Evolutionary conservation across 2,797 vertebrate species (phyloP).

Genomic region (Triplophysa yarkandensis): DNA sequence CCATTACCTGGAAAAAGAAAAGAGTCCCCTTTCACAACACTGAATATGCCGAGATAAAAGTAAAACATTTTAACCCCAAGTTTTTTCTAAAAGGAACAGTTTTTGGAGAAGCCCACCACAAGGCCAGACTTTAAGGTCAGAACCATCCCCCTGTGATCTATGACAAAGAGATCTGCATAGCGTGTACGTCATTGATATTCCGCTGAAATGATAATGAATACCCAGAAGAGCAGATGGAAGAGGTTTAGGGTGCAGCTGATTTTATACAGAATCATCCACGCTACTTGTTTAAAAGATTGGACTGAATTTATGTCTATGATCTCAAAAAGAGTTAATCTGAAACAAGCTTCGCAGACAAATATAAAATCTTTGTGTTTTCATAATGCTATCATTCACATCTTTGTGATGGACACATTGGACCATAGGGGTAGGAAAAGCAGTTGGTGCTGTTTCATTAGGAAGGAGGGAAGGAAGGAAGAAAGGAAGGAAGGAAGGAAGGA

Average conservation of each 20-base stretch:
- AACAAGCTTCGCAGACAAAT: background rate
- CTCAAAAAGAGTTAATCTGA: too few relatives aligned
- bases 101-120: background rate
- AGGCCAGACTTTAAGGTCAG: slow-evolving; percentile 14
- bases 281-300: background rate
- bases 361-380: background rate
- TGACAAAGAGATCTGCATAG: slow-evolving; percentile 51
- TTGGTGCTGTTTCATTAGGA: too few relatives aligned
- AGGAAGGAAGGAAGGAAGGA: too few relatives aligned
- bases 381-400: too few relatives aligned
- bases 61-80: slow-evolving; percentile 25
- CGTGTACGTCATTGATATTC: slow-evolving; percentile 41
- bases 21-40: slow-evolving; percentile 45
- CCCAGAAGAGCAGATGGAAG: background rate
- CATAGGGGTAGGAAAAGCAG: too few relatives aligned
- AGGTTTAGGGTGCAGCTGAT: background rate
- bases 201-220: slow-evolving; percentile 3
- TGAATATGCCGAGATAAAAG: slow-evolving; percentile 46
- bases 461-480: too few relatives aligned
- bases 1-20: slow-evolving; percentile 57
- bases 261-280: background rate
- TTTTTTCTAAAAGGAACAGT: slow-evolving; percentile 33
- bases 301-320: too few relatives aligned
- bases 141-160: slow-evolving; percentile 7
- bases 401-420: too few relatives aligned